A percentile compares a stretch with the other conserved stretches of the same genome.
These are phyloP conservation scores for Cherax quadricarinatus DNA, from an alignment of 1,140 invertebrate species.

Conservation along the genomic window DNA sequence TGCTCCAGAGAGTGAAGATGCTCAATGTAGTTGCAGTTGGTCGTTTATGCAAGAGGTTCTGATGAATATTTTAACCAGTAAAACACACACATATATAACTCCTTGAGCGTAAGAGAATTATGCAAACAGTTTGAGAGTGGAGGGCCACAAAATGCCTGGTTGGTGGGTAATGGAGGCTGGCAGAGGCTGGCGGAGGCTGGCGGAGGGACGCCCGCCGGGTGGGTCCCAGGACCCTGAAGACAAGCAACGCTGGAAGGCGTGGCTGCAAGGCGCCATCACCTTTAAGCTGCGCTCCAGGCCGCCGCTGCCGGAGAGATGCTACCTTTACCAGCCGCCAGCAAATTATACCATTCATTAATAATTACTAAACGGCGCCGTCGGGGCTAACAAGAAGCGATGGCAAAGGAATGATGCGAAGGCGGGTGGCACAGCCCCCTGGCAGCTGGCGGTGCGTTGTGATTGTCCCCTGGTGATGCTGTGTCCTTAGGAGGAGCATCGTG, in stretches of 20 bases:
- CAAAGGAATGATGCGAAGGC: neutral
- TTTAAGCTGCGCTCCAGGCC: constrained; percentile 68
- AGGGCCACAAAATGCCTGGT: constrained; percentile 27
- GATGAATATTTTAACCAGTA: too few relatives aligned
- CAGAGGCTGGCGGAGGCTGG: neutral
- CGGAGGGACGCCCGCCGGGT: constrained; percentile 33
- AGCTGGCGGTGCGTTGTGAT: neutral
- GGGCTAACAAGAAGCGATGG: neutral
- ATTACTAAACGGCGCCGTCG: neutral
- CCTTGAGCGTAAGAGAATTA: neutral
- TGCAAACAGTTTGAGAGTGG: constrained; percentile 7
- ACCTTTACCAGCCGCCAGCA: constrained; percentile 63
- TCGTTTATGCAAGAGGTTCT: too few relatives aligned
- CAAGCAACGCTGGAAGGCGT: constrained; percentile 69
- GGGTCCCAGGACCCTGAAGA: constrained; percentile 63
- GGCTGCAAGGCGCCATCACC: constrained; percentile 70
- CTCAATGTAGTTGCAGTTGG: too few relatives aligned
- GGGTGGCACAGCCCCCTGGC: neutral
- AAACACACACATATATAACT: neutral
- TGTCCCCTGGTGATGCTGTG: constrained; percentile 44
- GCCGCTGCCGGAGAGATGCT: constrained; percentile 58
- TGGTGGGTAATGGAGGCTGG: constrained; percentile 6
- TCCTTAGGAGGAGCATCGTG: constrained; percentile 67
- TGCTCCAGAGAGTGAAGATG: too few relatives aligned
- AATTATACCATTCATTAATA: constrained; percentile 57